Evolutionary conservation across 2,888 invertebrate genomes (phyloP), one percentile per base, ranked within the genome.

Genomic region (Didymodactylos carnosus): DNA sequence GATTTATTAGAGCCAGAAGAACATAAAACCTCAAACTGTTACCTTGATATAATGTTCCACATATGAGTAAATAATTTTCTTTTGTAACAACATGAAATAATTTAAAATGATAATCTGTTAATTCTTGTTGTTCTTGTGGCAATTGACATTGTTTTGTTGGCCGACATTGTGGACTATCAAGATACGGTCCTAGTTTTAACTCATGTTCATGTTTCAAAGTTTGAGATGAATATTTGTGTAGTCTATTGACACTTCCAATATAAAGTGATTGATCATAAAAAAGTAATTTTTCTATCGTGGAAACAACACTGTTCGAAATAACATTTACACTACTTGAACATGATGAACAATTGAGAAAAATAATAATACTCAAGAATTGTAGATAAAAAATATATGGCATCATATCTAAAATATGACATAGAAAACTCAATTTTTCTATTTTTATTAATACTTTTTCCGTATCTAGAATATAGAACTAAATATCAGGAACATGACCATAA

Each of bases 101-200:
- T 71, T 74, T 74, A 19, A 71, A 53, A 29, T 74, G 39, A 43
- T 74, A 53, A 46, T 74, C 16, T 11, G 16, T 6, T 25, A 49
- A 46, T 23, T 11, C 23, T 72, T 69, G 41, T 8, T 16, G 0
- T n/a, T 72, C 39, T 3, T 27, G 35, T 27, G 23, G 13, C 27
- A 62, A 72, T 25, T 72, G 62, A 43, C 25, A 62, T 14, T 46
- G 11, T 23, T 62, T 62, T 7, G 16, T 69, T 35, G 41, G 69
- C 13, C 72, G 62, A 53, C 72, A 72, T 25, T 25, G 43, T 6
- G 69, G n/a, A 23, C 62, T 69, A 43, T 72, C 72, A 43, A 43
- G 29, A 27, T 69, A 27, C 16, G 72, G 72, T 13, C 72, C 72
- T 40, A 62, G 69, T 10, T 46, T 40, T 11, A 72, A 23, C 27